Base-by-base conservation (phyloP, 2,113 vertebrate genomes). In the Syngnathus scovelli region DNA sequence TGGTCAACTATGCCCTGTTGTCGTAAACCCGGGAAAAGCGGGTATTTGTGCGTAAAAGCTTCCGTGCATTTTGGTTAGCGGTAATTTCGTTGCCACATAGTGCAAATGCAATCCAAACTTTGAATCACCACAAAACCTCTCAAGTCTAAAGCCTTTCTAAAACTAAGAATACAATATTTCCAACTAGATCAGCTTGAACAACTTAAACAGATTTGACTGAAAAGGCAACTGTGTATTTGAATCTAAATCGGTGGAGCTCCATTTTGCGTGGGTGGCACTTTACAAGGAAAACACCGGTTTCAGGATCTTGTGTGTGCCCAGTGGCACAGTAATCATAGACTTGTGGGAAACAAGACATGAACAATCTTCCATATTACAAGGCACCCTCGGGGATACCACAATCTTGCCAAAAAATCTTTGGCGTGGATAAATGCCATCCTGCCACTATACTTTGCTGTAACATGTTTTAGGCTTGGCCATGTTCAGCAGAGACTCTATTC, bases 221-320 rank as follows among this genome's bases (percentile, higher is more conserved):
- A 75, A 70, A 33, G 19, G 49, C 38, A 74, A 80, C 48, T 66
- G 49, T 77, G 51, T 74, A 70, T 73, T 86, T 78, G 80, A 69
- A 63, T 83, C 82, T 83, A 85, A 80, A 81, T 77, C 9, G 2
- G 64, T 76, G 52, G 21, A 19, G 56, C 52, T 77, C 63, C 72
- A 78, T n/a, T 77, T 83, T 81, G 75, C 77, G 80, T 81, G 77
- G 83, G 85, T 75, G 58, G 75, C 73, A 71, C 77, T 77, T 81
- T 83, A 82, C 71, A 83, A 78, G 73, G 54, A 83, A 84, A 80
- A 76, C 70, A 72, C 65, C 52, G 63, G 75, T 75, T 83, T 72
- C 41, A 61, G 64, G 66, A 67, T 83, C 68, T 51, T 70, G 64
- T 76, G 74, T 75, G 77, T 4, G 19, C 55, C 43, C 18, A 59